phyloP scores from a whole-genome alignment of 2,888 invertebrate species.

The Pterostichus niger region DNA sequence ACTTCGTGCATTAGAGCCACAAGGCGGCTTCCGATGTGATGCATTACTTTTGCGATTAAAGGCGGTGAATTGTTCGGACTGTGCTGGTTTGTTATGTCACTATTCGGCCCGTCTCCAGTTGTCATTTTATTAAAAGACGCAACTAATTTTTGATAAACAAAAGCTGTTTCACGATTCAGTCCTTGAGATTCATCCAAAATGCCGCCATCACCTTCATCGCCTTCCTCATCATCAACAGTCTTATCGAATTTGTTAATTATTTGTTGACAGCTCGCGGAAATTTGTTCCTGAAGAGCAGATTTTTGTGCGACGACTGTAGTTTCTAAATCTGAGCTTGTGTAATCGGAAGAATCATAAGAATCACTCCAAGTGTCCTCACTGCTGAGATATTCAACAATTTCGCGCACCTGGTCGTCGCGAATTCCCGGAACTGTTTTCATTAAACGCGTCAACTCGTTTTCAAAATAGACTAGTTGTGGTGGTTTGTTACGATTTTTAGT shows the following conservation, averaged over 20 bases:
- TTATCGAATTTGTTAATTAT: slow-evolving; percentile 92
- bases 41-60: slow-evolving; percentile 93
- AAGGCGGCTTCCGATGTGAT: slow-evolving; percentile 92
- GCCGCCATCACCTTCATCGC: slow-evolving; percentile 78
- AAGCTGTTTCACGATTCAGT: slow-evolving; percentile 87
- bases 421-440: slow-evolving; percentile 97
- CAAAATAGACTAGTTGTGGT: slow-evolving; percentile 92
- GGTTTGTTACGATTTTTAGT: slow-evolving; percentile 85
- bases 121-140: slow-evolving; percentile 90
- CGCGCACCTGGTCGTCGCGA: slow-evolving; percentile 92
- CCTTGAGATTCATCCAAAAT: slow-evolving; percentile 78
- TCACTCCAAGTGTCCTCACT: slow-evolving; percentile 97
- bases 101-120: slow-evolving; percentile 77
- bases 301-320: slow-evolving; percentile 82
- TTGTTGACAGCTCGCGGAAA: slow-evolving; percentile 92
- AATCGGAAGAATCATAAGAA: slow-evolving; percentile 95
- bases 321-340: slow-evolving; percentile 93
- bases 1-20: slow-evolving; percentile 96
- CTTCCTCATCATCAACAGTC: slow-evolving; percentile 80
- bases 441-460: slow-evolving; percentile 91
- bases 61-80: slow-evolving; percentile 87
- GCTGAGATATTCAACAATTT: slow-evolving; percentile 94
- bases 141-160: slow-evolving; percentile 92
- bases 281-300: slow-evolving; percentile 89
- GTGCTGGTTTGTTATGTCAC: slow-evolving; percentile 75